Conservation (phyloP, 2,888 invertebrate genomes). For the Myopa tessellatipennis region DNA sequence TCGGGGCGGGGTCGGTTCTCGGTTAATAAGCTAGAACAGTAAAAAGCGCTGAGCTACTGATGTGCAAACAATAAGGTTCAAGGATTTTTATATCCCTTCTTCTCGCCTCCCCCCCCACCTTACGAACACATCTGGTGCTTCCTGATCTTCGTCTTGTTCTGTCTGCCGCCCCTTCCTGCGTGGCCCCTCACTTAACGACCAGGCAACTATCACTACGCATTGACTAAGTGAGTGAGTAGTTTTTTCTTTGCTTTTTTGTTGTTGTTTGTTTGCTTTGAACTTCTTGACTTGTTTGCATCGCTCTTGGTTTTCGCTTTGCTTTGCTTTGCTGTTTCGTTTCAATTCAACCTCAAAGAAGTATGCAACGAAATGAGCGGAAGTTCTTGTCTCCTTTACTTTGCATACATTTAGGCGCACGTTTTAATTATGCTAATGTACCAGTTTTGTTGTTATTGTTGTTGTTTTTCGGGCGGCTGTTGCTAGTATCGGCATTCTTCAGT, state of each 20-base stretch:
- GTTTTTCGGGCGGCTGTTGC: background rate
- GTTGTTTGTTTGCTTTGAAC: background rate
- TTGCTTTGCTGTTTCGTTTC: background rate
- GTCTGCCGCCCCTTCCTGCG: background rate
- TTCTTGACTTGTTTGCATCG: conserved; percentile 21
- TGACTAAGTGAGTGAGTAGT: too few species aligned
- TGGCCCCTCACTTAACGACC: background rate
- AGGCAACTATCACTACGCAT: too few species aligned
- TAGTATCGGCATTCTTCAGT: background rate
- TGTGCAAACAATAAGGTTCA: conserved; percentile 63
- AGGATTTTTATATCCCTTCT: conserved; percentile 48
- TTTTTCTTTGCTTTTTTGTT: background rate
- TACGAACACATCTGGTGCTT: background rate
- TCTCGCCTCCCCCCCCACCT: background rate
- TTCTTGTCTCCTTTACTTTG: conserved; percentile 33
- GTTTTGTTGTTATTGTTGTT: conserved; percentile 5
- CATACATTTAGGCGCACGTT: conserved; percentile 42
- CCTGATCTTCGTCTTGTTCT: background rate
- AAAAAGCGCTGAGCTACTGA: conserved; percentile 53
- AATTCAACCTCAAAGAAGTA: conserved; percentile 14
- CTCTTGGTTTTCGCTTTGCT: background rate
- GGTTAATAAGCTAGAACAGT: conserved; percentile 1
- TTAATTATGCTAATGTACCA: conserved; percentile 53
- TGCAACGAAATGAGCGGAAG: conserved; percentile 31
- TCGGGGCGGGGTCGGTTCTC: background rate